These are phyloP conservation scores for Drosophila lacicola DNA, from an alignment of 2,888 invertebrate species.

Conservation along the genomic window DNA sequence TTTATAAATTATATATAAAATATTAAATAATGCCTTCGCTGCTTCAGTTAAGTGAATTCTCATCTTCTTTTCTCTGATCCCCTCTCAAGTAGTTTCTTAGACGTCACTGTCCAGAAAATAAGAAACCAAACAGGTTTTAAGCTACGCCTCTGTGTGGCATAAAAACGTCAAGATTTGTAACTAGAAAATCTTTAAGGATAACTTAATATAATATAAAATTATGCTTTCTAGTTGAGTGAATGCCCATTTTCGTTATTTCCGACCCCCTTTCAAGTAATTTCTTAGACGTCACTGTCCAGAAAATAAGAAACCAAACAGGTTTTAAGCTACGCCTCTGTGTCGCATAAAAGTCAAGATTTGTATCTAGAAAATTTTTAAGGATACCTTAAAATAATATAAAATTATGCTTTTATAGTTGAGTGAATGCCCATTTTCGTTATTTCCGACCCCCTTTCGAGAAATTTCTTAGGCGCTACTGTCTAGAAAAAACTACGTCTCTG, in stretches of 20 bases:
- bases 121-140: not conserved
- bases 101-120: slow-evolving; percentile 19
- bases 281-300: slow-evolving; percentile 8
- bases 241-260: not conserved
- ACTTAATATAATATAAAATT: too few species aligned
- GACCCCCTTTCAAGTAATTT: not conserved
- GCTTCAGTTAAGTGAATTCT: not conserved
- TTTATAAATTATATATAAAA: not conserved
- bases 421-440: not conserved
- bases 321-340: too few species aligned
- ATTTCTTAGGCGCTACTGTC: slow-evolving; percentile 9
- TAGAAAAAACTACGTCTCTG: not conserved
- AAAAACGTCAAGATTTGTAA: too few species aligned
- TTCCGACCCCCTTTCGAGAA: not conserved
- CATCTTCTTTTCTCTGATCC: not conserved
- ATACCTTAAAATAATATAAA: too few species aligned
- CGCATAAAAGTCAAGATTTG: too few species aligned
- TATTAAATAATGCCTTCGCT: not conserved
- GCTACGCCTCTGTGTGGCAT: too few species aligned
- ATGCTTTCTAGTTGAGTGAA: not conserved
- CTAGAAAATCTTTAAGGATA: too few species aligned
- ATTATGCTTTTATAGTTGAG: not conserved
- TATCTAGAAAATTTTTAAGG: too few species aligned
- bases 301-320: slow-evolving; percentile 8
- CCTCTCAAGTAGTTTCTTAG: not conserved